Evolutionary conservation across 35 echinoderm and acorn worm genomes (phyloP).

Genomic region (Heliocidaris tuberculata): DNA sequence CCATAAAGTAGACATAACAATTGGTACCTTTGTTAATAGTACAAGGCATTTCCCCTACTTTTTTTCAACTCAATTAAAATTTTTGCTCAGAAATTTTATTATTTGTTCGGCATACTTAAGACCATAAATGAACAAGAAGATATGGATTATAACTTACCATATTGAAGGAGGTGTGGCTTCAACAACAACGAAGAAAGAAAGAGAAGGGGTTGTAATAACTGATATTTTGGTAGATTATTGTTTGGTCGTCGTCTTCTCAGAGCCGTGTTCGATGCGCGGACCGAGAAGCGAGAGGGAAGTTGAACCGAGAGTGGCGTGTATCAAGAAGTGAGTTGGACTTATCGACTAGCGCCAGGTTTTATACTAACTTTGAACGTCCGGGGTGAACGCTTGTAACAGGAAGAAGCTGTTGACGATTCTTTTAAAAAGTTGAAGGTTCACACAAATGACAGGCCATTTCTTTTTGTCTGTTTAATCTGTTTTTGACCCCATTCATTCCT

Average conservation of each 20-base stretch:
- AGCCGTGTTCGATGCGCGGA: constrained; percentile 22
- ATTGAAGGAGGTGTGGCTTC: neutral
- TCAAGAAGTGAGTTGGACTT: neutral
- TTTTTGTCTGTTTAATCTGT: neutral
- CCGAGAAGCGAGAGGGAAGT: neutral
- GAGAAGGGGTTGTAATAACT: neutral
- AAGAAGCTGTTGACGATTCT: neutral
- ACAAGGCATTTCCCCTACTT: no score
- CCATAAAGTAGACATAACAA: no score
- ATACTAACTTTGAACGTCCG: constrained; percentile 1
- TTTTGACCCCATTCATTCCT: neutral
- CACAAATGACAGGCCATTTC: neutral
- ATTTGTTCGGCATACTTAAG: no score
- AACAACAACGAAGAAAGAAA: neutral
- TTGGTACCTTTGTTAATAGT: no score
- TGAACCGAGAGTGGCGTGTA: neutral
- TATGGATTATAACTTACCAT: neutral
- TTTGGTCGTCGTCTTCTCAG: neutral
- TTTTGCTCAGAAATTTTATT: no score
- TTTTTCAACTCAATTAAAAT: no score
- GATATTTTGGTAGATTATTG: neutral
- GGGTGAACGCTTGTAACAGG: neutral
- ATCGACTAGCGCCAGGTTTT: neutral
- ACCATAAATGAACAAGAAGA: neutral
- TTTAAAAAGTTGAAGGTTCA: no score